Percentiles rank a stretch among this genome's conserved stretches.
These are phyloP conservation scores for Characodon lateralis DNA, from an alignment of 2,797 vertebrate genomes.

Conservation along the genomic window DNA sequence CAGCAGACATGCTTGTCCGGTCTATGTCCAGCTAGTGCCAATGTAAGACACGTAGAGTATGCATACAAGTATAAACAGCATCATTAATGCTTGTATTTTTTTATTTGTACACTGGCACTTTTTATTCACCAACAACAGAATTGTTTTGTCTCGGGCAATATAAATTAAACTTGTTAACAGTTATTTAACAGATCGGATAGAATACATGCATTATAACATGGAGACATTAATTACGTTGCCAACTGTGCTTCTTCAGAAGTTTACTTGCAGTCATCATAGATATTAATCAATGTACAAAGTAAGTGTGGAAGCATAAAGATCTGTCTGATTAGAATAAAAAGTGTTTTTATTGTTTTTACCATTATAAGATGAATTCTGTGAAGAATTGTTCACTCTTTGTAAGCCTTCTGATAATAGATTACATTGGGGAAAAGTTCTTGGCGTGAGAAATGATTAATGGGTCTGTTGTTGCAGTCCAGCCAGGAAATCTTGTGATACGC, in stretches of 20 bases:
- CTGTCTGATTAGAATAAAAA: too few relatives aligned
- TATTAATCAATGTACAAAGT: not conserved
- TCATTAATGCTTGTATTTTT: not conserved
- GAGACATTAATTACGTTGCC: not conserved
- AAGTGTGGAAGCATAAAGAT: too few relatives aligned
- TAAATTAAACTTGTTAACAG: not conserved
- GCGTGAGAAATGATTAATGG: too few relatives aligned
- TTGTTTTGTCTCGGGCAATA: not conserved
- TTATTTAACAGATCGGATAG: not conserved
- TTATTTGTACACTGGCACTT: not conserved
- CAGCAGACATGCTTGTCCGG: not conserved
- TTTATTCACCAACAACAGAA: conserved; percentile 10
- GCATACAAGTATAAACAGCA: not conserved
- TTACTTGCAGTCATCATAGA: not conserved
- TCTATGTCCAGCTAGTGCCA: not conserved
- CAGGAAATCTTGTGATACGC: too few relatives aligned
- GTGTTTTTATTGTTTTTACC: too few relatives aligned
- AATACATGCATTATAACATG: not conserved
- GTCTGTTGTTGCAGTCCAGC: too few relatives aligned
- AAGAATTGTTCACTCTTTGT: too few relatives aligned
- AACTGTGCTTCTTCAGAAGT: not conserved
- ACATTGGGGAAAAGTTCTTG: too few relatives aligned
- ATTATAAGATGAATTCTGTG: too few relatives aligned
- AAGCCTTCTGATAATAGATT: too few relatives aligned
- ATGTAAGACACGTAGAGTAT: not conserved